These are phyloP conservation scores for Pelmatolapia mariae DNA, from an alignment of 2,113 vertebrate species.

Conservation along the genomic window DNA sequence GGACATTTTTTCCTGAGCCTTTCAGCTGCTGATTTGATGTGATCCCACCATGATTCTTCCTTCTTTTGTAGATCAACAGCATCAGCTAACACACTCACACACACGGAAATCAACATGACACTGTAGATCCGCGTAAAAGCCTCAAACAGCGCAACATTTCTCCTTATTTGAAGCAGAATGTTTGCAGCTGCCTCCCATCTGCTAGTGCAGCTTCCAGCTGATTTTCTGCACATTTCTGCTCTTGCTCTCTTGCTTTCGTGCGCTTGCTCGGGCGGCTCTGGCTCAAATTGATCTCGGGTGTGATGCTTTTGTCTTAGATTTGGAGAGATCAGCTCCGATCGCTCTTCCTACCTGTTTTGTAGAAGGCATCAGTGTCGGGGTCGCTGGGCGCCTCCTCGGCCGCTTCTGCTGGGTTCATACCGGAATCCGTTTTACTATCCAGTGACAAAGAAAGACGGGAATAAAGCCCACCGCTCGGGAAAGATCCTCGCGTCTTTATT, in stretches of 20 bases:
- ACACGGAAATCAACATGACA: neutral
- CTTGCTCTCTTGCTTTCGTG: neutral
- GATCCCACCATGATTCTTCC: constrained; percentile 14
- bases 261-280: neutral
- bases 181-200: neutral
- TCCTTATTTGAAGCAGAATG: neutral
- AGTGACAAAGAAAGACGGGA: constrained; percentile 14
- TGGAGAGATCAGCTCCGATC: neutral
- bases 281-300: neutral
- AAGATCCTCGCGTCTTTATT: neutral
- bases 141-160: neutral
- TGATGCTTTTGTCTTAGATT: neutral
- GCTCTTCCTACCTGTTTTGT: constrained; percentile 58
- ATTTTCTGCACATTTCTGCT: neutral
- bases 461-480: neutral
- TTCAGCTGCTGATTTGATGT: neutral
- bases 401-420: constrained; percentile 64
- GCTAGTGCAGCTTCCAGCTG: neutral
- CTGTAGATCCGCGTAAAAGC: neutral
- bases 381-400: constrained; percentile 67
- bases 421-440: constrained; percentile 51
- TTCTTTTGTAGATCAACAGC: constrained; percentile 25
- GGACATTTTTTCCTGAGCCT: neutral
- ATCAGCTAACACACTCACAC: neutral
- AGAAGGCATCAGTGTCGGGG: constrained; percentile 66